Percentiles rank a stretch among this genome's conserved stretches.
phyloP scores from a whole-genome alignment of 1,140 invertebrate species.

The Zaprionus capensis region DNA sequence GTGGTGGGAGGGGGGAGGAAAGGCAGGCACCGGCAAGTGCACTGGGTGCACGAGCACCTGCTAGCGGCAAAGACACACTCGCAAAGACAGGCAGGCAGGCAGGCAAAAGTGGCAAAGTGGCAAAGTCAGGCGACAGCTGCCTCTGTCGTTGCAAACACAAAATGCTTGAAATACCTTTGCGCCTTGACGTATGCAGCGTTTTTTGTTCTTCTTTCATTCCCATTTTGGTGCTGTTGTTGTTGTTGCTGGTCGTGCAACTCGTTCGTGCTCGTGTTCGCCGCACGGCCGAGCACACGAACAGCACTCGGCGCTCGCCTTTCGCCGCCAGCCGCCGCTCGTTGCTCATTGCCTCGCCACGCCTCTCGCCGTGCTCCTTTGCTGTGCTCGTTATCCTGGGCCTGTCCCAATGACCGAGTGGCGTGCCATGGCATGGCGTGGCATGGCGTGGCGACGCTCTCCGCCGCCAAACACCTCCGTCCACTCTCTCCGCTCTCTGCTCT shows the following conservation, averaged over 20 bases:
- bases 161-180: conserved; percentile 31
- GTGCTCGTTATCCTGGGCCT: conserved; percentile 57
- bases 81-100: not conserved
- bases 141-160: conserved; percentile 28
- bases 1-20: not conserved
- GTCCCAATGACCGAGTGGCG: conserved; percentile 73
- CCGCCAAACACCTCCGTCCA: no score
- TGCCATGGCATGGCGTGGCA: conserved; percentile 22
- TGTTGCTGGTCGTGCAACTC: not conserved
- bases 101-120: not conserved
- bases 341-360: not conserved
- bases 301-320: not conserved
- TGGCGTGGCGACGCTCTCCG: conserved; percentile 6
- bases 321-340: not conserved
- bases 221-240: not conserved
- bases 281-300: not conserved
- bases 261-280: conserved; percentile 4
- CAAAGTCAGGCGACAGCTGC: conserved; percentile 18
- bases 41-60: conserved; percentile 25
- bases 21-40: conserved; percentile 8
- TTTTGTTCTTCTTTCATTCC: conserved; percentile 16
- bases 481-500: no score
- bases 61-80: not conserved
- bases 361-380: not conserved
- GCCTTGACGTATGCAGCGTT: conserved; percentile 46